Conservation (phyloP, 2,888 invertebrate species). For the Gisinianus flammeolus region DNA sequence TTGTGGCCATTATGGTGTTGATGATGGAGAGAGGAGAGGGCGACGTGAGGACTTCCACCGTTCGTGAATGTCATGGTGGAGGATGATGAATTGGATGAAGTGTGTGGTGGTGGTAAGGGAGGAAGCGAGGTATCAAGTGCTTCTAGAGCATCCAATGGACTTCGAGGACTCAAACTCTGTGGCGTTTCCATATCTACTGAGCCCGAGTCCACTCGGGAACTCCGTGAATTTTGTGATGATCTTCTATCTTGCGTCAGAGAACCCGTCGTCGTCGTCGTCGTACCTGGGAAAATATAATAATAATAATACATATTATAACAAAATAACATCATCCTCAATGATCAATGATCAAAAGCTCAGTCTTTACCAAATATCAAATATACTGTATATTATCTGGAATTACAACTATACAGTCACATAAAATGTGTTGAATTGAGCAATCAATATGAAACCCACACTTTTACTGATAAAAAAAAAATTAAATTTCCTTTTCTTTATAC, state of each 20-base stretch:
- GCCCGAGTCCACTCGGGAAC: constrained; percentile 61
- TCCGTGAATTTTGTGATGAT: constrained; percentile 50
- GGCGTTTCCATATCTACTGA: constrained; percentile 63
- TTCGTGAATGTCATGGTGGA: constrained; percentile 57
- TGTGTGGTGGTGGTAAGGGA: constrained; percentile 51
- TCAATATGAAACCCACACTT: background rate
- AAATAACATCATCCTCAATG: too few relatives aligned
- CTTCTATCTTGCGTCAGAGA: constrained; percentile 7
- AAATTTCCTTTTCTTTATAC: background rate
- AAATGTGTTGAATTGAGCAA: too few relatives aligned
- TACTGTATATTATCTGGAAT: too few relatives aligned
- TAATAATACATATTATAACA: too few relatives aligned
- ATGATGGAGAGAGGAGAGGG: constrained; percentile 62
- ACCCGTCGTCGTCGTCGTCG: too few relatives aligned
- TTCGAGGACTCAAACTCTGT: constrained; percentile 61
- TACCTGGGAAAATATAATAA: constrained; percentile 24
- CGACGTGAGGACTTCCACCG: constrained; percentile 61
- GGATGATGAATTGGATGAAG: constrained; percentile 63
- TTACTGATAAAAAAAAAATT: background rate
- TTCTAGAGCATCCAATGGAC: constrained; percentile 60
- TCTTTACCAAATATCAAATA: too few relatives aligned
- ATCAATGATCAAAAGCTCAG: too few relatives aligned
- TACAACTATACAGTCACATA: too few relatives aligned
- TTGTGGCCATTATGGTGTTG: constrained; percentile 61
- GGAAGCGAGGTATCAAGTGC: constrained; percentile 54